Evolutionary conservation across 2,113 vertebrate genomes (phyloP).

Genomic region (Grantiella picta): DNA sequence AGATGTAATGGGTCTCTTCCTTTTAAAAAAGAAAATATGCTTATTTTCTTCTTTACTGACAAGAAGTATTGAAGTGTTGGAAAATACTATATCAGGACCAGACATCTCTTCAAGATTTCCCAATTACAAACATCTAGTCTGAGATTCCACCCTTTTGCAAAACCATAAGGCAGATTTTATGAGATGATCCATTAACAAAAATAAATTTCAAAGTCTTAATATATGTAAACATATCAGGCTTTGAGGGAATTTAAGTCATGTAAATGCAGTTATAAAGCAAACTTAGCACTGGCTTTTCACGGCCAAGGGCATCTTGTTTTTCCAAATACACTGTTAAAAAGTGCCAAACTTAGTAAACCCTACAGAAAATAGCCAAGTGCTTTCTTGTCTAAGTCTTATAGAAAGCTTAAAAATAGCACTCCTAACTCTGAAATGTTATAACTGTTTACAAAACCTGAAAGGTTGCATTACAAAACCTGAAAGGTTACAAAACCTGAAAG

Average conservation of each 20-base stretch:
- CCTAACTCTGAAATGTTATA: constrained; percentile 1
- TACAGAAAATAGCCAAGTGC: background rate
- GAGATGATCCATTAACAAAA: background rate
- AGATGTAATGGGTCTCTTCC: background rate
- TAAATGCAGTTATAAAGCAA: constrained; percentile 20
- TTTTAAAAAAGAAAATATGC: background rate
- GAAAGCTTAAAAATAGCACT: constrained; percentile 21
- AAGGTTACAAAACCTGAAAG: too few species aligned
- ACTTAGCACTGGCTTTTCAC: background rate
- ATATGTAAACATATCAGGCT: constrained; percentile 2
- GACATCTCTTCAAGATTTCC: background rate
- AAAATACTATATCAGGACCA: background rate
- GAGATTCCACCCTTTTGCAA: background rate
- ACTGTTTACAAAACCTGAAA: constrained; percentile 30
- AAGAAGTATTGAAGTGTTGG: background rate
- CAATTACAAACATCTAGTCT: background rate
- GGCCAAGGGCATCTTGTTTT: constrained; percentile 39
- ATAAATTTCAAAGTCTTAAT: background rate
- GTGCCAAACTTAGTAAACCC: constrained; percentile 2
- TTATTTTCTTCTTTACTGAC: background rate
- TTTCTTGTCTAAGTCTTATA: background rate
- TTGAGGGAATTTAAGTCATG: background rate
- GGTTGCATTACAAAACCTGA: background rate
- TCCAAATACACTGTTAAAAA: constrained; percentile 7
- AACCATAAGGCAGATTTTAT: background rate